Percentiles rank a stretch among this genome's conserved stretches.
These are phyloP conservation scores for Spodoptera frugiperda DNA, from an alignment of 1,140 invertebrate genomes.

Conservation along the genomic window DNA sequence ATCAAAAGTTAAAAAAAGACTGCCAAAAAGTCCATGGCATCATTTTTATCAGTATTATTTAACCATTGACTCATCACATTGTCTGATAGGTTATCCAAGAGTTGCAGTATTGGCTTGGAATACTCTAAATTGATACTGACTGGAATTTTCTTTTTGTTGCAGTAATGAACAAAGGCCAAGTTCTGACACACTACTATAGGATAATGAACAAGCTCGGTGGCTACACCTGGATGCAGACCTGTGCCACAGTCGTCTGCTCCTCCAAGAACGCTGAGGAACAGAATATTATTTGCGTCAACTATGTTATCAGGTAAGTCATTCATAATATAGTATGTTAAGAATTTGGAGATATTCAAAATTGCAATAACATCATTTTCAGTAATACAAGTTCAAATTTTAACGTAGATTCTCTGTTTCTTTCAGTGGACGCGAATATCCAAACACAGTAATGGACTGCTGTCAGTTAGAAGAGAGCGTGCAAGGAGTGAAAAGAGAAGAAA, in stretches of 20 bases:
- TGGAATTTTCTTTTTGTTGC: constrained; percentile 80
- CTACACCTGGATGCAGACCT: constrained; percentile 98
- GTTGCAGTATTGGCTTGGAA: background rate
- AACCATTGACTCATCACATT: no score
- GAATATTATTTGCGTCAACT: constrained; percentile 98
- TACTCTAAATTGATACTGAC: background rate
- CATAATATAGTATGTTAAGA: background rate
- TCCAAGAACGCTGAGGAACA: constrained; percentile 98
- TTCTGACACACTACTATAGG: constrained; percentile 97
- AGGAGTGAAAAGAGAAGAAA: constrained; percentile 92
- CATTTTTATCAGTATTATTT: no score
- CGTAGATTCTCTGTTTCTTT: constrained; percentile 65
- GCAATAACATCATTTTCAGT: background rate
- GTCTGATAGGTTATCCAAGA: no score
- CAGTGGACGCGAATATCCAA: constrained; percentile 96
- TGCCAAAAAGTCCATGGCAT: no score
- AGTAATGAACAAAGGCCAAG: constrained; percentile 99
- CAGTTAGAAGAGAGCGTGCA: constrained; percentile 94
- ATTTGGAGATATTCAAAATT: background rate
- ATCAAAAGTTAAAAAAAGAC: no score
- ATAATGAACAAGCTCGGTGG: constrained; percentile 98
- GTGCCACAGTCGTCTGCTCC: constrained; percentile 98
- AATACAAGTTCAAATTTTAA: constrained; percentile 6
- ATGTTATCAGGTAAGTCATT: constrained; percentile 93
- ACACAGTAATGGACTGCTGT: constrained; percentile 96